Evolutionary conservation across 2,888 invertebrate genomes (phyloP).

Genomic region (Panopea generosa): DNA sequence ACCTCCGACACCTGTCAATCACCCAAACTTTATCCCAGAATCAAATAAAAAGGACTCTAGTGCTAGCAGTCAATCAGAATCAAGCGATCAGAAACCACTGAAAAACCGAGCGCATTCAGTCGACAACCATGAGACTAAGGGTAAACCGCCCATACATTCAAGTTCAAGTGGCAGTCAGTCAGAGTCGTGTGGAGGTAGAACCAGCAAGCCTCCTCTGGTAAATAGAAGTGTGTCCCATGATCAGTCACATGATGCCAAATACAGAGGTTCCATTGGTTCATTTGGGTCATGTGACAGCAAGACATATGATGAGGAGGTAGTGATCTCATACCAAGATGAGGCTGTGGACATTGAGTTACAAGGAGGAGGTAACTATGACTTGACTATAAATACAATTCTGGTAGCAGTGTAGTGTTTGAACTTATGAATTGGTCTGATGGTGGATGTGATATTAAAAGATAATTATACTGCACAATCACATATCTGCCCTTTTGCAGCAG

Average conservation of each 20-base stretch:
- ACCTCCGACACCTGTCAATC: slow-evolving; percentile 35
- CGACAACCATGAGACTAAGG: slow-evolving; percentile 4
- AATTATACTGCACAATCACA: too few relatives aligned
- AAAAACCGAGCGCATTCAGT: slow-evolving; percentile 1
- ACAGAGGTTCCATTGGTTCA: slow-evolving; percentile 52
- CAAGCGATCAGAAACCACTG: too few relatives aligned
- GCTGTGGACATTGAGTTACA: slow-evolving; percentile 61
- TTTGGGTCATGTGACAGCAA: slow-evolving; percentile 58
- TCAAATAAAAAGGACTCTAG: neutral
- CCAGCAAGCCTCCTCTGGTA: slow-evolving; percentile 15
- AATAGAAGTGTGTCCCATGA: slow-evolving; percentile 34
- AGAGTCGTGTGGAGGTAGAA: neutral
- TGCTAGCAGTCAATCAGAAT: too few relatives aligned
- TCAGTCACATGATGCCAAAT: slow-evolving; percentile 46
- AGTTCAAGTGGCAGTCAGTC: neutral
- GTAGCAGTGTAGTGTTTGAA: neutral
- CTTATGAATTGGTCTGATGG: too few relatives aligned
- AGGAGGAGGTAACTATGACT: slow-evolving; percentile 42
- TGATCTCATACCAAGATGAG: slow-evolving; percentile 64
- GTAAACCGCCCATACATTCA: slow-evolving; percentile 28
- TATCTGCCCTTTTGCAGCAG: too few relatives aligned
- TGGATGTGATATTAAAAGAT: too few relatives aligned
- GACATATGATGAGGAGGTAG: slow-evolving; percentile 59
- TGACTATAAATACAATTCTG: too few relatives aligned
- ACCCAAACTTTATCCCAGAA: slow-evolving; percentile 60